Evolutionary conservation across 2,888 invertebrate species (phyloP), one percentile per base, ranked within the genome.

Genomic region (Ommatoiulus sabulosus): DNA sequence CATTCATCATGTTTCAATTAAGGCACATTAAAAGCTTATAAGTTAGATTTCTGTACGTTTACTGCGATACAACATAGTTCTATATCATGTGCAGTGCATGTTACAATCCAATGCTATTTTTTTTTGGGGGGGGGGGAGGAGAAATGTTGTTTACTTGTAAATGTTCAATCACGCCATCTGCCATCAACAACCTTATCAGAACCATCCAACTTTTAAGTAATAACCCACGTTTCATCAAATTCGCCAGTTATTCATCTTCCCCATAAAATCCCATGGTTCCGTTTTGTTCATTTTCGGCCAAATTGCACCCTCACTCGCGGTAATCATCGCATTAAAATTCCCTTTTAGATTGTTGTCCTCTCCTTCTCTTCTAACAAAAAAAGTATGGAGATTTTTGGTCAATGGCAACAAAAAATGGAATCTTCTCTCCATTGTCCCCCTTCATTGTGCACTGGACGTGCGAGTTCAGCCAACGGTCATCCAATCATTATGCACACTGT

Each of bases 401-500:
- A 20, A 72, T 72, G 72, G 20, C 10, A 3, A 24, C 24, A 48
- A 72, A 72, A 72, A 72, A 72, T 72, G 72, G 72, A 72, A 24
- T 72, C 72, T 72, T 24, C 72, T 72, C 72, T 10, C 72, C 72
- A 24, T 72, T 72, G 72, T 72, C 72, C 72, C 72, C 57, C 72
- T 24, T 24, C 72, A 72, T 72, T 72, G 72, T 72, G 72, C 20
- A 72, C 72, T 72, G 72, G 72, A 72, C 72, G 72, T 72, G 72
- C 72, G 72, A 72, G 72, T 72, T 72, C 72, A 72, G 72, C 72
- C 85, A 85, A 46, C 85, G 85, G 85, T 85, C 85, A 85, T 44
- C 20, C 85, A 46, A 85, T 85, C 85, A 85, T 85, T 85, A 85
- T 85, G 85, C 85, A 85, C 85, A 44, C 44, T 85, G 85, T 20